These are phyloP conservation scores for Silurus meridionalis DNA, from an alignment of 2,113 vertebrate species.

Conservation along the genomic window DNA sequence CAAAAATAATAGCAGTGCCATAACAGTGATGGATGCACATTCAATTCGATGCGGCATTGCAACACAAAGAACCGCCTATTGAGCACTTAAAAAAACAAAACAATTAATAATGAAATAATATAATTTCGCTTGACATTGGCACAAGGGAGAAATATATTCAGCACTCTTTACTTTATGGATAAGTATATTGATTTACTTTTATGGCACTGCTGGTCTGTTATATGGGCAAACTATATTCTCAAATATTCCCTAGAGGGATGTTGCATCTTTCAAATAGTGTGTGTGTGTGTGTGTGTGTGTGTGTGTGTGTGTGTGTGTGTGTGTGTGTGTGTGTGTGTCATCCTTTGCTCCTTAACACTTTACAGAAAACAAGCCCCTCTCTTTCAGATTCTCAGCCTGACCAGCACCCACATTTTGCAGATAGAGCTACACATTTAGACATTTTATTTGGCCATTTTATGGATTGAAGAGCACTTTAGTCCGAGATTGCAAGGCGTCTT, in stretches of 20 bases:
- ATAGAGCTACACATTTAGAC: constrained; percentile 20
- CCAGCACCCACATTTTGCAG: constrained; percentile 19
- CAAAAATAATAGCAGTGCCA: constrained; percentile 24
- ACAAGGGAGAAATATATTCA: constrained; percentile 39
- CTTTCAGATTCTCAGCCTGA: constrained; percentile 36
- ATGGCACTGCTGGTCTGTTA: constrained; percentile 52
- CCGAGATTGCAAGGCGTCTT: constrained; percentile 28
- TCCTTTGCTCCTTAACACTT: constrained; percentile 43
- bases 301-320: too few relatives aligned
- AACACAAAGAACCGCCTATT: constrained; percentile 20
- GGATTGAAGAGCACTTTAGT: neutral
- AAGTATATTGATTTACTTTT: constrained; percentile 57
- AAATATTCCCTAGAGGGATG: constrained; percentile 58
- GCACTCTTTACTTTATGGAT: constrained; percentile 51
- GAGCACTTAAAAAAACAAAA: constrained; percentile 29
- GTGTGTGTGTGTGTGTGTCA: constrained; percentile 21
- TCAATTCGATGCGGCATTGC: neutral
- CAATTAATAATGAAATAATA: constrained; percentile 56
- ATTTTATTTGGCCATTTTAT: constrained; percentile 26
- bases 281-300: too few relatives aligned
- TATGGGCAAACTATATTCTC: constrained; percentile 52
- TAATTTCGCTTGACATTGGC: constrained; percentile 51
- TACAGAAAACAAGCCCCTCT: constrained; percentile 43
- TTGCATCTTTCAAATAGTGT: constrained; percentile 61
- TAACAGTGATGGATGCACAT: constrained; percentile 35